Evolutionary conservation across 2,888 invertebrate genomes (phyloP), one percentile per base, ranked within the genome.

Genomic region (Patella pellucida): DNA sequence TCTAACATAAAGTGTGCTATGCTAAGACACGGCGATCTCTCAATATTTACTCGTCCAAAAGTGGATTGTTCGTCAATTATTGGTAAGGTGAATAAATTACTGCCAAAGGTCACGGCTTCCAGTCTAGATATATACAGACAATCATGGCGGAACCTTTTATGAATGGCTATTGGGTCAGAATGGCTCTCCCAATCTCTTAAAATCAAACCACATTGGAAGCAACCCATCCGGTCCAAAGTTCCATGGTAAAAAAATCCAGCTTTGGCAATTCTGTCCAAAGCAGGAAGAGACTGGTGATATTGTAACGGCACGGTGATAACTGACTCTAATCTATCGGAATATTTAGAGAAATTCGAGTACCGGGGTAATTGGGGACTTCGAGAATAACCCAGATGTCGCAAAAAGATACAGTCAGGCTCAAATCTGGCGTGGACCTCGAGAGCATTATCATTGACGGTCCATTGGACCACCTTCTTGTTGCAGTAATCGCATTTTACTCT

Each of bases 231-330:
- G 69, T 73, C 73, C 51, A 68, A 31, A 27, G 73, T 68, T 31
- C 73, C 73, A n/a, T 68, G 68, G 68, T 73, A 73, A 51, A 73
- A 73, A 27, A 73, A 62, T 31, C 73, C 73, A 52, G 68, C 68
- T 19, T 67, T 7, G 27, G 73, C 68, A 67, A 73, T 19, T 7
- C 41, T 51, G 19, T 51, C 73, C 19, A 31, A 16, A 23, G 68
- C 11, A 23, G 62, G 62, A 23, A 62, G 19, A 19, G 62, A 23
- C 23, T 19, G 23, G 2, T 23, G 11, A 23, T 15, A 62, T 19
- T 23, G n/a, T 23, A 23, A 0, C 12, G 62, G 62, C 2, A 62
- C 62, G 2, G 62, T 15, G 12, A 2, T 23, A 14, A 62, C 23
- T 62, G 62, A 62, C 16, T 62, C 62, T 3, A 62, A 62, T 23